These are phyloP conservation scores for Oreonectes daqikongensis DNA, from an alignment of 2,797 vertebrate species.

Conservation along the genomic window DNA sequence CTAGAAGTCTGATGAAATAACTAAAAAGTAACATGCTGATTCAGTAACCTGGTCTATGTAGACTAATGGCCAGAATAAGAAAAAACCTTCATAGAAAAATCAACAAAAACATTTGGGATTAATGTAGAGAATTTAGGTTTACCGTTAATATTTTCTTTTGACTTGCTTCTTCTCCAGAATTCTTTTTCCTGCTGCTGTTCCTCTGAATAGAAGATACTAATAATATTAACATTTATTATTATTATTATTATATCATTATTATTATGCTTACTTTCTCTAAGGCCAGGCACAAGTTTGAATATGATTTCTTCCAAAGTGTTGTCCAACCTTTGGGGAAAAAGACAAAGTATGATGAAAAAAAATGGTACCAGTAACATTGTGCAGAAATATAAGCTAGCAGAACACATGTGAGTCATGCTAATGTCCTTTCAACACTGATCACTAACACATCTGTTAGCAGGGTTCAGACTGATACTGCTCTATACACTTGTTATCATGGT, in stretches of 20 bases:
- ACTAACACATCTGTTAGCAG: not conserved
- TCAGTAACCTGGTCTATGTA: not conserved
- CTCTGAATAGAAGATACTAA: constrained; percentile 74
- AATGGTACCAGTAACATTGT: not conserved
- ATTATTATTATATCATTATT: no score
- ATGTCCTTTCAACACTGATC: not conserved
- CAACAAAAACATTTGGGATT: not conserved
- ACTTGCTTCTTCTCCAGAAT: constrained; percentile 95
- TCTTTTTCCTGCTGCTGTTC: constrained; percentile 90
- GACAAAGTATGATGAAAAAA: not conserved
- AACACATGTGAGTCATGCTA: not conserved
- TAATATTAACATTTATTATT: no score
- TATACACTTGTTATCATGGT: constrained; percentile 30
- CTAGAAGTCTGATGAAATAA: not conserved
- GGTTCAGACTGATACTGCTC: not conserved
- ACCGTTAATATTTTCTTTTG: constrained; percentile 89
- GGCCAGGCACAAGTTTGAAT: constrained; percentile 97
- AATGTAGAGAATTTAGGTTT: constrained; percentile 29
- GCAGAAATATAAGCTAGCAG: no score
- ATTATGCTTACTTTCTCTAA: constrained; percentile 90
- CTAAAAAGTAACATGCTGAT: not conserved
- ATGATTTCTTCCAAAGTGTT: constrained; percentile 99
- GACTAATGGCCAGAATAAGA: not conserved
- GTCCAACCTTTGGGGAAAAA: constrained; percentile 83
- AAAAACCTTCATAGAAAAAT: not conserved